Evolutionary conservation across 2,888 invertebrate genomes (phyloP).

Genomic region (Drosophila fungiperda): DNA sequence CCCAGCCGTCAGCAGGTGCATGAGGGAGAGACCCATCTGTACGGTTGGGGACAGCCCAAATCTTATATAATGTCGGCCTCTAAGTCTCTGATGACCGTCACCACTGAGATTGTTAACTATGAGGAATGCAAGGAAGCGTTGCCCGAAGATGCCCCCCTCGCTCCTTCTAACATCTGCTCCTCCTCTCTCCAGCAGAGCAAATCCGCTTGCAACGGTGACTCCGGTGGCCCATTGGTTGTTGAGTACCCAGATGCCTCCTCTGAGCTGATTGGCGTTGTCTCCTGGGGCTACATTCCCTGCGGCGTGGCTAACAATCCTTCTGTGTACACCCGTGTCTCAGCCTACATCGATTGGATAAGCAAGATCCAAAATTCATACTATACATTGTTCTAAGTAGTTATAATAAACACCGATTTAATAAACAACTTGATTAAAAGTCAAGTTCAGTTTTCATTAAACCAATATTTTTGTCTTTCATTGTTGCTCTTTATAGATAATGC

Average conservation of each 20-base stretch:
- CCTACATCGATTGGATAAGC: constrained; percentile 84
- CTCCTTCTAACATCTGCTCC: constrained; percentile 85
- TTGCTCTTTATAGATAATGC: neutral
- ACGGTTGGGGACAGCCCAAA: constrained; percentile 85
- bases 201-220: constrained; percentile 85
- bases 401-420: constrained; percentile 16
- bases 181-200: constrained; percentile 84
- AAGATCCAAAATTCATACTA: constrained; percentile 73
- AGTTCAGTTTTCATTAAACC: neutral
- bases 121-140: constrained; percentile 63
- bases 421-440: constrained; percentile 14
- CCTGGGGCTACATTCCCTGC: constrained; percentile 86
- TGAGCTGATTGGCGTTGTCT: constrained; percentile 85
- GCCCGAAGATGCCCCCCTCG: constrained; percentile 76
- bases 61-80: constrained; percentile 56
- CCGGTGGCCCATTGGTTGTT: constrained; percentile 83
- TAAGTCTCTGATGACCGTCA: constrained; percentile 77
- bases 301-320: constrained; percentile 84
- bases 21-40: constrained; percentile 80
- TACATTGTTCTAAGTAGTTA: constrained; percentile 53
- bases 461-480: neutral
- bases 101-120: constrained; percentile 75
- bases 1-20: constrained; percentile 78
- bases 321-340: constrained; percentile 85
- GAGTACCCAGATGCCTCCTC: constrained; percentile 49